These are phyloP conservation scores for Pogonophryne albipinna DNA, from an alignment of 2,797 vertebrate species.

Conservation along the genomic window DNA sequence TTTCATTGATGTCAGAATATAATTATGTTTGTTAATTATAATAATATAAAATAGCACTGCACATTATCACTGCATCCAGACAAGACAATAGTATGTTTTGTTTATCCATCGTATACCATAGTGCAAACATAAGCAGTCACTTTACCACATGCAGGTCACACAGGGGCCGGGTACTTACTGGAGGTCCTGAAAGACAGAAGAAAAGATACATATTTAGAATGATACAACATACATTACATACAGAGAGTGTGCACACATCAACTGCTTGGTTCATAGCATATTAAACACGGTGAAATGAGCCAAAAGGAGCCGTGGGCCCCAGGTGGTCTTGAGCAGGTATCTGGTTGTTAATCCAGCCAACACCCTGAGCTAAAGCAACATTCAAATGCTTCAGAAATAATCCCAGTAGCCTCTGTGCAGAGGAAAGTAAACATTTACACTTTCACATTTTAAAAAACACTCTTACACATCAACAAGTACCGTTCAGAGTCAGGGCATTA, in stretches of 20 bases:
- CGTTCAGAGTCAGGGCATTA: constrained; percentile 1
- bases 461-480: background rate
- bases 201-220: constrained; percentile 47
- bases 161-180: constrained; percentile 83
- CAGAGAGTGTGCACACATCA: constrained; percentile 5
- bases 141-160: constrained; percentile 82
- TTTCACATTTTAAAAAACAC: background rate
- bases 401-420: background rate
- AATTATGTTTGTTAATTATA: background rate
- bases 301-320: background rate
- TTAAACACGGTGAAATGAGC: background rate
- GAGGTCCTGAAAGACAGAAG: constrained; percentile 85
- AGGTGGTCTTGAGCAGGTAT: background rate
- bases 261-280: background rate
- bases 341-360: background rate
- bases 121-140: constrained; percentile 61
- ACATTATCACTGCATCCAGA: constrained; percentile 26
- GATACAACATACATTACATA: background rate
- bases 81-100: background rate
- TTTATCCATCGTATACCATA: constrained; percentile 37
- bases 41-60: background rate
- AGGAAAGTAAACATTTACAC: constrained; percentile 4
- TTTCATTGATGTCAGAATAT: background rate
- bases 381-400: background rate
- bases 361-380: background rate